A percentile compares a stretch with the other conserved stretches of the same genome.
Evolutionary conservation across 2,113 vertebrate genomes (phyloP).

Genomic region (Jaculus jaculus): DNA sequence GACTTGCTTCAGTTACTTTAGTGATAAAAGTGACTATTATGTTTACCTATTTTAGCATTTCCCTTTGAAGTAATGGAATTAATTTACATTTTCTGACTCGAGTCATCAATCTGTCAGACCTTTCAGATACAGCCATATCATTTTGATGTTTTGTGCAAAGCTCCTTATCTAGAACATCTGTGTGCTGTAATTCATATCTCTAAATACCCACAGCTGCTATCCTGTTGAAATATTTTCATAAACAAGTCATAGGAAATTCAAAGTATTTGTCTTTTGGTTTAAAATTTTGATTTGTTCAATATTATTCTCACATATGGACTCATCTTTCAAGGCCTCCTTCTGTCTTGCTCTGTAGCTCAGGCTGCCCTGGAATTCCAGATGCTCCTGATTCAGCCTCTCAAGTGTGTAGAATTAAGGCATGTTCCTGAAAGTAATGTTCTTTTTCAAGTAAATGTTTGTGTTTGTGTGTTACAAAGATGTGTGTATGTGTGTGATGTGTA

Average conservation of each 20-base stretch:
- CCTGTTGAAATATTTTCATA: background rate
- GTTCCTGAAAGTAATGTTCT: background rate
- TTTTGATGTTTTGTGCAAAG: background rate
- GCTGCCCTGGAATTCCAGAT: background rate
- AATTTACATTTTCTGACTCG: background rate
- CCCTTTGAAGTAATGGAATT: background rate
- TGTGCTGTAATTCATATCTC: background rate
- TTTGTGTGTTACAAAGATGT: too few relatives aligned
- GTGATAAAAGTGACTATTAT: background rate
- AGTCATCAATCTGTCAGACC: background rate
- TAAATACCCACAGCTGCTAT: background rate
- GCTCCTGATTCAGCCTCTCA: too few relatives aligned
- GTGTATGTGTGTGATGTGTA: too few relatives aligned
- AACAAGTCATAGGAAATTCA: background rate
- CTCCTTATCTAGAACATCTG: background rate
- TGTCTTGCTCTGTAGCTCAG: background rate
- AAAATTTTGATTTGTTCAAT: slow-evolving; percentile 18
- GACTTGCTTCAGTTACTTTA: background rate
- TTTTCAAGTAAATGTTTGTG: background rate
- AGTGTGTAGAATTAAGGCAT: background rate
- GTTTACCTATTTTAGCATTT: background rate
- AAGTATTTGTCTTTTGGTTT: background rate
- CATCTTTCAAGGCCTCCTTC: background rate
- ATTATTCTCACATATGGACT: background rate
- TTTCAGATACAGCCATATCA: background rate